Conservation (phyloP, 2,888 invertebrate species). For the Caenorhabditis sp. region DNA sequence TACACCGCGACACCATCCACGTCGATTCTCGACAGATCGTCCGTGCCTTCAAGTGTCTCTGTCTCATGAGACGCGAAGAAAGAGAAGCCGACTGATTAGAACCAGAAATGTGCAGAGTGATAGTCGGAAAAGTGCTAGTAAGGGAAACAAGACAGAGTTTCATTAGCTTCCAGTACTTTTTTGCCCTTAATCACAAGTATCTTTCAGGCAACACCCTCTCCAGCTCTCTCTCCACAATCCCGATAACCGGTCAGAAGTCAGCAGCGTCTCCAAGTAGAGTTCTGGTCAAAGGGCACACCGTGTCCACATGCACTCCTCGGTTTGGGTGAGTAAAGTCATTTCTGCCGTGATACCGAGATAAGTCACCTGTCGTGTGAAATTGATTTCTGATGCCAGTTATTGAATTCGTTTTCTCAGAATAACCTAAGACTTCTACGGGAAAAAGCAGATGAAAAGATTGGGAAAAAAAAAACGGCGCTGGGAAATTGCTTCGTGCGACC, state of each 20-base stretch:
- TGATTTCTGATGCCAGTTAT: constrained; percentile 23
- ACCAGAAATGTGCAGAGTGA: constrained; percentile 50
- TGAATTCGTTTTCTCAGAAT: constrained; percentile 3
- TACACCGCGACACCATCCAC: not conserved
- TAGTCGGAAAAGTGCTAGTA: constrained; percentile 40
- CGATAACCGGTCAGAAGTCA: constrained; percentile 41
- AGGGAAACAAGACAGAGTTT: not conserved
- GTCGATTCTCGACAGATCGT: constrained; percentile 45
- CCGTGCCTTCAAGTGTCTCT: constrained; percentile 44
- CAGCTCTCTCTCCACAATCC: constrained; percentile 66
- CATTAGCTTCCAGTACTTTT: too few relatives aligned
- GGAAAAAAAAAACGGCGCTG: not conserved
- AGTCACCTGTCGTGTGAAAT: not conserved
- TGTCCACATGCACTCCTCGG: constrained; percentile 65
- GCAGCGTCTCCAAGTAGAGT: constrained; percentile 58
- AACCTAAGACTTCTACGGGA: not conserved
- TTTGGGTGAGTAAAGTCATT: constrained; percentile 56
- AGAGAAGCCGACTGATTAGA: constrained; percentile 54
- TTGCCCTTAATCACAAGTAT: not conserved
- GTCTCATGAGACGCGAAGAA: constrained; percentile 45
- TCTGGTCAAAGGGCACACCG: constrained; percentile 77
- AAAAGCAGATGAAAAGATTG: constrained; percentile 10
- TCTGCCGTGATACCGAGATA: not conserved
- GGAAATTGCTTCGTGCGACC: constrained; percentile 7
- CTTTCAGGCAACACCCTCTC: constrained; percentile 65